A percentile compares a stretch with the other conserved stretches of the same genome.
Evolutionary conservation across 2,888 invertebrate species (phyloP).

Genomic region (Tuta absoluta): DNA sequence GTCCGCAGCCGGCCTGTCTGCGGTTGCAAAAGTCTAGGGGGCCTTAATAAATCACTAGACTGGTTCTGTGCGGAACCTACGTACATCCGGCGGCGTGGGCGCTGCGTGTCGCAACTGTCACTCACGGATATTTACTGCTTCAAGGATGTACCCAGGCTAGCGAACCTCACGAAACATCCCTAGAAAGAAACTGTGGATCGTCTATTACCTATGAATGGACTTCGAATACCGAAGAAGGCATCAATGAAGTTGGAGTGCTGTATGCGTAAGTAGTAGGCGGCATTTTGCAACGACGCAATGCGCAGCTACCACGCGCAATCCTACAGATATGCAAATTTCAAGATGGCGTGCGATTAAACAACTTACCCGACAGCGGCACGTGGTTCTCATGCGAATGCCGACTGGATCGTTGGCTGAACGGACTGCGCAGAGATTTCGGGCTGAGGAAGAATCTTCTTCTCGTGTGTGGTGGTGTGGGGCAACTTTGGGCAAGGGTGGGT

Average conservation of each 20-base stretch:
- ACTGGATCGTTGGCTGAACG: conserved; percentile 83
- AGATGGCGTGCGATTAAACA: conserved; percentile 38
- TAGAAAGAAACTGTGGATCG: conserved; percentile 54
- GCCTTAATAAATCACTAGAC: conserved; percentile 55
- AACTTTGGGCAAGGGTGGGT: conserved; percentile 83
- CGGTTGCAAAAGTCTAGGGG: conserved; percentile 68
- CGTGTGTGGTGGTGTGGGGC: conserved; percentile 89
- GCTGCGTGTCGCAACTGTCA: conserved; percentile 66
- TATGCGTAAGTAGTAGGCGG: conserved; percentile 47
- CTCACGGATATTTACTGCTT: conserved; percentile 65
- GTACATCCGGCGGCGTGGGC: conserved; percentile 79
- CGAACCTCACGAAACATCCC: conserved; percentile 48
- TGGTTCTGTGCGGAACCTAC: conserved; percentile 74
- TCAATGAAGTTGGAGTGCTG: conserved; percentile 57
- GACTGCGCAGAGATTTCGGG: conserved; percentile 89
- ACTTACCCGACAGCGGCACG: conserved; percentile 86
- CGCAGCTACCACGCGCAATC: conserved; percentile 51
- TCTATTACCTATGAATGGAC: conserved; percentile 56
- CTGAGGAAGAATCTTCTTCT: conserved; percentile 91
- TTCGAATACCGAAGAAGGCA: conserved; percentile 55
- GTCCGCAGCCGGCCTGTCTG: conserved; percentile 72
- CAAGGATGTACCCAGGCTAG: conserved; percentile 38
- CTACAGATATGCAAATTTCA: conserved; percentile 53
- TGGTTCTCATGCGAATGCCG: conserved; percentile 82
- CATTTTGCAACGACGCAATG: conserved; percentile 64